Evolutionary conservation across 1,140 invertebrate genomes (phyloP).

Genomic region (Alviniconcha marisindica): DNA sequence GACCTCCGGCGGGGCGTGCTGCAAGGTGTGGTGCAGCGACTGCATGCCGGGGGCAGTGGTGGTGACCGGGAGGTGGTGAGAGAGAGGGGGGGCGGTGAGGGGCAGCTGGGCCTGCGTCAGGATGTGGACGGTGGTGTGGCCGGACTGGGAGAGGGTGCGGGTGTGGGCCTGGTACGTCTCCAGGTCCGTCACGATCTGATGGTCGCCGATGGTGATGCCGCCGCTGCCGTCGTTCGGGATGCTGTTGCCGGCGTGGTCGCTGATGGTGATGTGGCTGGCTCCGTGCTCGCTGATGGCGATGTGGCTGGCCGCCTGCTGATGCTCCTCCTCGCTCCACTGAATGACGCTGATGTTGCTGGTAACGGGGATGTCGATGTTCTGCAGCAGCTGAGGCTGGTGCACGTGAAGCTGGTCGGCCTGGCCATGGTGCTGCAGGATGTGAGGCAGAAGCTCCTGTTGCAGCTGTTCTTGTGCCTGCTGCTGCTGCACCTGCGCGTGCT

Average conservation of each 20-base stretch:
- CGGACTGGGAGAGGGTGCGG: neutral
- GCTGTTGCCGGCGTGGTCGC: neutral
- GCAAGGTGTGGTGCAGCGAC: conserved; percentile 3
- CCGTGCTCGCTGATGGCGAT: neutral
- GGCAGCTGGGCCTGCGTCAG: neutral
- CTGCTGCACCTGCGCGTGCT: neutral
- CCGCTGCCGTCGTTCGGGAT: neutral
- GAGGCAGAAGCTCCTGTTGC: neutral
- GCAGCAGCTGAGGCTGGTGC: neutral
- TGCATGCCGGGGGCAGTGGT: neutral
- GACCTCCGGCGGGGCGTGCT: neutral
- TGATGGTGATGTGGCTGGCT: neutral
- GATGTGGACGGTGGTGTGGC: neutral
- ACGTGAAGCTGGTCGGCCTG: neutral
- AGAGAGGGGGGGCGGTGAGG: neutral
- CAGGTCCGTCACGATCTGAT: neutral
- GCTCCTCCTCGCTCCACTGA: conserved; percentile 18
- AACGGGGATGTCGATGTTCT: neutral
- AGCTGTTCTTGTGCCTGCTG: conserved; percentile 14
- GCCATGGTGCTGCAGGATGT: neutral
- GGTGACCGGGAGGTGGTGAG: neutral
- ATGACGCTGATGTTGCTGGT: conserved; percentile 24
- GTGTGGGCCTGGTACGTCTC: neutral
- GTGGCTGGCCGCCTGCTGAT: conserved; percentile 4
- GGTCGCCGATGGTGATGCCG: neutral